Conservation (phyloP, 2,113 vertebrate genomes). For the Fukomys damarensis region DNA sequence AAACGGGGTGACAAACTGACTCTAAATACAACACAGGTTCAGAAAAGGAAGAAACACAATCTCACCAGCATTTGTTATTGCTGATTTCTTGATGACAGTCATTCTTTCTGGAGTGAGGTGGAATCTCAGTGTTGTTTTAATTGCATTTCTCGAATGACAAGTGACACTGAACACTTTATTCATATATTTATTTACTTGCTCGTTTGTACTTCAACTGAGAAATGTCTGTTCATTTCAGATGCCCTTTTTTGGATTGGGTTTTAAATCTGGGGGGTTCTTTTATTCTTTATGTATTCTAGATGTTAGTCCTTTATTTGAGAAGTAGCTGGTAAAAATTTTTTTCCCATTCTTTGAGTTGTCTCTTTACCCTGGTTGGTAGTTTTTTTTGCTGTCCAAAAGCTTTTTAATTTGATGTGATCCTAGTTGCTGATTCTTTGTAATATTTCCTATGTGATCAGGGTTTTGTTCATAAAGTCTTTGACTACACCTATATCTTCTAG, state of each 20-base stretch:
- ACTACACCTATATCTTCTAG: not conserved
- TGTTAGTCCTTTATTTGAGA: not conserved
- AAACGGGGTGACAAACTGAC: not conserved
- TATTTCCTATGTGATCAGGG: not conserved
- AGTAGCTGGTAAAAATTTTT: not conserved
- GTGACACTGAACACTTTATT: not conserved
- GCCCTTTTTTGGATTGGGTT: not conserved
- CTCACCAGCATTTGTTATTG: not conserved
- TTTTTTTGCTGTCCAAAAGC: not conserved
- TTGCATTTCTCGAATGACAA: not conserved
- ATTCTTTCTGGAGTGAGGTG: not conserved
- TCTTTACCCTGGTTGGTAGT: not conserved
- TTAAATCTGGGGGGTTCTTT: not conserved
- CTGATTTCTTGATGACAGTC: not conserved
- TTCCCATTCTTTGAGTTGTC: not conserved
- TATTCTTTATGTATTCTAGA: not conserved
- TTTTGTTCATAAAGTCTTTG: not conserved
- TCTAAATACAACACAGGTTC: constrained; percentile 26
- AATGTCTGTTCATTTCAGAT: not conserved
- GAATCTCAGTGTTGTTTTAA: not conserved
- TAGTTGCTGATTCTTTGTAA: not conserved
- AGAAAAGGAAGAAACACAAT: not conserved
- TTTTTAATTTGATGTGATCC: not conserved
- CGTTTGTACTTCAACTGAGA: not conserved
- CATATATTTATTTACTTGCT: not conserved